A percentile compares a stretch with the other conserved stretches of the same genome.
These are phyloP conservation scores for Poecilus cupreus DNA, from an alignment of 2,888 invertebrate species.

Conservation along the genomic window DNA sequence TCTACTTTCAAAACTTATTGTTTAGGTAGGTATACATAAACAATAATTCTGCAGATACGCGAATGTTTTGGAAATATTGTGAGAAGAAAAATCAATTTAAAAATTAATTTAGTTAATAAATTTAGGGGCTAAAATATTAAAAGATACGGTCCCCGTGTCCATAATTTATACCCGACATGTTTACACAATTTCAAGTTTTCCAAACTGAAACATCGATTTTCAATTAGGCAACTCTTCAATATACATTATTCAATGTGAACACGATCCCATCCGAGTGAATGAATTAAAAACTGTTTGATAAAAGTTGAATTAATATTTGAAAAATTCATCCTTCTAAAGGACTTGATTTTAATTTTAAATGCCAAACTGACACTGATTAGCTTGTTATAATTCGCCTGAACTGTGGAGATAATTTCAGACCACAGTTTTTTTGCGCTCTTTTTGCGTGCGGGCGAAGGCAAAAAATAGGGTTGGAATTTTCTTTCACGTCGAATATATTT, in stretches of 20 bases:
- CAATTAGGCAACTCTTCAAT: conserved; percentile 14
- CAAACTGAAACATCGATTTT: conserved; percentile 31
- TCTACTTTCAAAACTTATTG: no score
- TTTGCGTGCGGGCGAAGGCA: background rate
- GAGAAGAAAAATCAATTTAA: no score
- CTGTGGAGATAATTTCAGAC: background rate
- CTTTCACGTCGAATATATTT: background rate
- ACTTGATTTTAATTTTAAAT: conserved; percentile 36
- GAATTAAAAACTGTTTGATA: conserved; percentile 40
- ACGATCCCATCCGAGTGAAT: conserved; percentile 7
- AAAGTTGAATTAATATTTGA: conserved; percentile 43
- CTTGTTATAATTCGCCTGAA: conserved; percentile 24
- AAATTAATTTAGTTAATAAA: no score
- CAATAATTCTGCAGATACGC: no score
- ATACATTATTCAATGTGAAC: conserved; percentile 20
- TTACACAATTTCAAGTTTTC: conserved; percentile 25
- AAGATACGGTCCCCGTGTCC: no score
- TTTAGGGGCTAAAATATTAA: no score
- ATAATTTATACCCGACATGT: background rate
- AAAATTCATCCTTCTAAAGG: conserved; percentile 12
- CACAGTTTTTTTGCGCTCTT: background rate
- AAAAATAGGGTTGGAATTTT: background rate
- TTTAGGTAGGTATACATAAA: no score
- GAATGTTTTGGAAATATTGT: no score
- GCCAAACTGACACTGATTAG: conserved; percentile 3